phyloP scores from a whole-genome alignment of 2,888 invertebrate genomes.

The Andrena camellia region DNA sequence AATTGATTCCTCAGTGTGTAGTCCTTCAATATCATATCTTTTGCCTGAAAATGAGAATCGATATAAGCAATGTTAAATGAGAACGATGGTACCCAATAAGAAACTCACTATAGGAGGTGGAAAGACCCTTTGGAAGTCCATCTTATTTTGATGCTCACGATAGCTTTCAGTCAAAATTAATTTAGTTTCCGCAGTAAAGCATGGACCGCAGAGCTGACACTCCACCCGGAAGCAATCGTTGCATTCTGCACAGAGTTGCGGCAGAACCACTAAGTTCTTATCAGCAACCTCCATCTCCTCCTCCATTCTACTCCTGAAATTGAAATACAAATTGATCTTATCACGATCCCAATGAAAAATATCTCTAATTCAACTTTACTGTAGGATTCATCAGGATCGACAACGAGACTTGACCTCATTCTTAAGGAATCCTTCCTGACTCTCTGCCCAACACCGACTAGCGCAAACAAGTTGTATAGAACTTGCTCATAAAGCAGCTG shows the following conservation, averaged over 20 bases:
- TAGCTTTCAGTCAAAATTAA: conserved; percentile 89
- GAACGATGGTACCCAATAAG: background rate
- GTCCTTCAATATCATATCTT: conserved; percentile 85
- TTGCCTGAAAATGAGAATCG: conserved; percentile 78
- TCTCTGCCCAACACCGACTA: conserved; percentile 91
- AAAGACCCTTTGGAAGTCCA: conserved; percentile 92
- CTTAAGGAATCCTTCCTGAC: conserved; percentile 84
- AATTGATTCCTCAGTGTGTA: conserved; percentile 90
- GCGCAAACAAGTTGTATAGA: conserved; percentile 92
- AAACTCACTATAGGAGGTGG: conserved; percentile 89
- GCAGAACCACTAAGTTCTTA: conserved; percentile 92
- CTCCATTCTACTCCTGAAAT: conserved; percentile 48
- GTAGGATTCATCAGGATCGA: conserved; percentile 41
- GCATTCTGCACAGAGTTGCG: conserved; percentile 88
- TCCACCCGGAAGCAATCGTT: conserved; percentile 88
- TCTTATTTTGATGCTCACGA: conserved; percentile 92
- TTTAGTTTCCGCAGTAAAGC: conserved; percentile 88
- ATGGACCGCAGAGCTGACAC: conserved; percentile 93
- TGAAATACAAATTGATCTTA: background rate
- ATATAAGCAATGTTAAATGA: background rate
- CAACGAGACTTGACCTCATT: conserved; percentile 81
- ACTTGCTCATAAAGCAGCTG: conserved; percentile 96
- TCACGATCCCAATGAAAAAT: background rate
- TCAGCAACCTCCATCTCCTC: conserved; percentile 90
- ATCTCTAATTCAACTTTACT: background rate